These are phyloP conservation scores for Thunnus maccoyii DNA, from an alignment of 2,113 vertebrate species.

Conservation along the genomic window DNA sequence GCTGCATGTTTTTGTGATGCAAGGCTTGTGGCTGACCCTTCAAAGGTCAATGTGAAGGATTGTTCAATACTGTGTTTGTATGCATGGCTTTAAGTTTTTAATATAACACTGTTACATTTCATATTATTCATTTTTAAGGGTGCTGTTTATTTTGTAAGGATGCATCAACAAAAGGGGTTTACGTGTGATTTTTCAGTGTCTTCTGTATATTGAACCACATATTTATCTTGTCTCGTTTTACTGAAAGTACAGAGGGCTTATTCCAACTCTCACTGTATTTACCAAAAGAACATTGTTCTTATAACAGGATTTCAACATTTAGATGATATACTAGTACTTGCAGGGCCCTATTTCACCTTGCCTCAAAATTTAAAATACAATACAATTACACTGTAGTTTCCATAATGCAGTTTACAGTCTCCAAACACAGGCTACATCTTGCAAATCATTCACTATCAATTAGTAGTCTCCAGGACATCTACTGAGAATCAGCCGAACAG, in stretches of 20 bases:
- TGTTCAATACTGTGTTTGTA: not conserved
- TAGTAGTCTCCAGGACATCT: constrained; percentile 11
- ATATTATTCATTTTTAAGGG: not conserved
- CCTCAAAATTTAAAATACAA: no score
- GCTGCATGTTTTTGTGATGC: constrained; percentile 12
- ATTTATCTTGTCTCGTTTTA: not conserved
- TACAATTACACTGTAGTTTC: no score
- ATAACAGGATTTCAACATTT: not conserved
- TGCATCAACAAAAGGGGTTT: not conserved
- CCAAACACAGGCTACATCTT: not conserved
- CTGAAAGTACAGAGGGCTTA: not conserved
- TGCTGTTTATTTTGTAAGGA: not conserved
- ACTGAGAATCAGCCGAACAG: not conserved
- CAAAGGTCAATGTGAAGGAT: not conserved
- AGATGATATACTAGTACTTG: no score
- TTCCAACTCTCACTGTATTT: not conserved
- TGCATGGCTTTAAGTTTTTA: not conserved
- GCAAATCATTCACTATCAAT: not conserved
- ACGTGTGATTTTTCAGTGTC: not conserved
- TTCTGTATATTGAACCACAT: not conserved
- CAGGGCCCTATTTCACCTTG: no score
- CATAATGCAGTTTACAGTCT: not conserved
- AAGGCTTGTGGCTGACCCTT: not conserved
- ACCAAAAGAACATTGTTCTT: not conserved
- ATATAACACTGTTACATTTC: not conserved